These are phyloP conservation scores for Scaptomyza tumidula DNA, from an alignment of 2,888 invertebrate species.

Conservation along the genomic window DNA sequence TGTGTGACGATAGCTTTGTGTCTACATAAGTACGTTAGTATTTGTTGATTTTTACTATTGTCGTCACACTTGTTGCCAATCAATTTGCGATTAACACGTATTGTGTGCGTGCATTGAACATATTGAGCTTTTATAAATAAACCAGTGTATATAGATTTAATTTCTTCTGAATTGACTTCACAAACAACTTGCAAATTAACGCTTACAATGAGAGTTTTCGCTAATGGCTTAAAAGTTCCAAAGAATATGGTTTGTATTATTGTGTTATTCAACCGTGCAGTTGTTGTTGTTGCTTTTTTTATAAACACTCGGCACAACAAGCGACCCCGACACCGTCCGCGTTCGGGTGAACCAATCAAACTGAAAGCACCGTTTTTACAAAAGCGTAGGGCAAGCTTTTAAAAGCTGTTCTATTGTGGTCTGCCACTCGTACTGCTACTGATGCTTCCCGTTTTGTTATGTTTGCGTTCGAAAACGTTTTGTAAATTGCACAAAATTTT, in stretches of 20 bases:
- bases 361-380: conserved; percentile 5
- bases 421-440: background rate
- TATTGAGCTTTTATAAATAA: conserved; percentile 43
- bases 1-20: conserved; percentile 41
- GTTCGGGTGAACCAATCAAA: conserved; percentile 6
- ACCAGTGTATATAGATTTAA: conserved; percentile 3
- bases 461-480: background rate
- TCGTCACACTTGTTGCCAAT: conserved; percentile 65
- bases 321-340: background rate
- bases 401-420: conserved; percentile 8
- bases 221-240: background rate
- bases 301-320: background rate
- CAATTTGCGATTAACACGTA: conserved; percentile 70
- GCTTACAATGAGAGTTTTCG: conserved; percentile 19
- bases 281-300: background rate
- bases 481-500: background rate
- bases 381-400: conserved; percentile 7
- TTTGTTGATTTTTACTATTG: conserved; percentile 25
- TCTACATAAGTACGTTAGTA: conserved; percentile 7
- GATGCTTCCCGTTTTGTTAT: conserved; percentile 5
- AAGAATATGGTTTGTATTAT: background rate
- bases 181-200: conserved; percentile 27
- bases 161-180: conserved; percentile 18
- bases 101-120: conserved; percentile 51
- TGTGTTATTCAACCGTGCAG: conserved; percentile 9